A percentile compares a stretch with the other conserved stretches of the same genome.
These are phyloP conservation scores for Coregonus suidteri DNA, from an alignment of 2,797 vertebrate genomes.

Conservation along the genomic window DNA sequence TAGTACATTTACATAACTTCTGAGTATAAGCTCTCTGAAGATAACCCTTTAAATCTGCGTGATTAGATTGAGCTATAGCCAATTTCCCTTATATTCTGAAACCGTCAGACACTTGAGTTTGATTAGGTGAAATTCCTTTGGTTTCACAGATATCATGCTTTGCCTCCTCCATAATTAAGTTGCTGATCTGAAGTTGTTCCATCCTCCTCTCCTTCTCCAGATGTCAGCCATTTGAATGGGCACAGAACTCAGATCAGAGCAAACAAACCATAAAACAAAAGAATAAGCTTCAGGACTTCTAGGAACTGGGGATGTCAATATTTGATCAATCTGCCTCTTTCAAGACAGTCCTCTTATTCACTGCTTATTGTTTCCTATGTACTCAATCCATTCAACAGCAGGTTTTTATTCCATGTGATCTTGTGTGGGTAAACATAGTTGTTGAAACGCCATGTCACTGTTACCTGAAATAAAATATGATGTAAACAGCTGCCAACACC, in stretches of 20 bases:
- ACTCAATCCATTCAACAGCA: background rate
- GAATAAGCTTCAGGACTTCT: conserved; percentile 20
- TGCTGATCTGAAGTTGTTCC: conserved; percentile 47
- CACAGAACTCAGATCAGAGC: conserved; percentile 44
- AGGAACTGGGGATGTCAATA: conserved; percentile 18
- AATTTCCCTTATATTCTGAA: background rate
- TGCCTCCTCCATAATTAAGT: conserved; percentile 52
- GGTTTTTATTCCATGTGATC: conserved; percentile 1
- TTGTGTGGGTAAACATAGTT: background rate
- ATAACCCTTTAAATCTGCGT: background rate
- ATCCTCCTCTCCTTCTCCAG: conserved; percentile 50
- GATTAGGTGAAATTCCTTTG: conserved; percentile 47
- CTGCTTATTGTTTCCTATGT: conserved; percentile 20
- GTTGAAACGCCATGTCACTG: background rate
- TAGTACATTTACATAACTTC: background rate
- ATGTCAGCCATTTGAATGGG: conserved; percentile 47
- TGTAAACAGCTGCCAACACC: background rate
- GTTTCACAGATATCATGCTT: conserved; percentile 34
- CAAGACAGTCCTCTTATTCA: background rate
- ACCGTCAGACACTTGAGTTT: background rate
- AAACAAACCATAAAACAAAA: conserved; percentile 23
- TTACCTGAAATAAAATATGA: background rate
- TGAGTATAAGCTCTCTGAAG: background rate
- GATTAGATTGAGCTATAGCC: background rate
- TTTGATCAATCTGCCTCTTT: conserved; percentile 9